These are phyloP conservation scores for Sander lucioperca DNA, from an alignment of 2,113 vertebrate genomes.

Conservation along the genomic window DNA sequence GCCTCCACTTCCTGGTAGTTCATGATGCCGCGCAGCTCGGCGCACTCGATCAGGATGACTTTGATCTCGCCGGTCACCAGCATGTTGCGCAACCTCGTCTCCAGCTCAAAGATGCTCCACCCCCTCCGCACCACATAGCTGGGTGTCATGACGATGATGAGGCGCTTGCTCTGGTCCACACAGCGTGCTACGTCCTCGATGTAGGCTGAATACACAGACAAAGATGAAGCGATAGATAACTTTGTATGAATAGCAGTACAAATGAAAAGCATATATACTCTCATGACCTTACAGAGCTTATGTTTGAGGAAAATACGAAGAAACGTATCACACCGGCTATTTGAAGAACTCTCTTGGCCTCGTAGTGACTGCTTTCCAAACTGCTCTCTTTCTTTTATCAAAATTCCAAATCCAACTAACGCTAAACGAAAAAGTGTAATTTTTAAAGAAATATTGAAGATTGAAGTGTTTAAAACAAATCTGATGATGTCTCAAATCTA, in stretches of 20 bases:
- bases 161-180: conserved; percentile 97
- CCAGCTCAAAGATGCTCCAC: conserved; percentile 99
- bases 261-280: not conserved
- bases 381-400: conserved; percentile 45
- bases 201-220: conserved; percentile 86
- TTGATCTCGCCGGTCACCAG: conserved; percentile 96
- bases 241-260: not conserved
- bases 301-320: conserved; percentile 40
- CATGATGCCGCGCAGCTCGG: conserved; percentile 95
- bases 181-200: conserved; percentile 98
- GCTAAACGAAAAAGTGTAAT: not conserved
- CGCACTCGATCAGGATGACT: conserved; percentile 97
- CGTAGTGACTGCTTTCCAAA: conserved; percentile 12
- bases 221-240: conserved; percentile 9
- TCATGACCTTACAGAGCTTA: not conserved
- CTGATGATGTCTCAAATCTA: conserved; percentile 3
- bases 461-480: conserved; percentile 27
- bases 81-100: conserved; percentile 97
- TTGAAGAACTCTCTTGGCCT: conserved; percentile 54
- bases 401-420: conserved; percentile 32
- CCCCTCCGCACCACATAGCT: conserved; percentile 96
- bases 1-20: conserved; percentile 99
- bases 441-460: not conserved
- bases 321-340: conserved; percentile 29
- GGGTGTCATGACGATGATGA: conserved; percentile 98